These are phyloP conservation scores for Spheniscus humboldti DNA, from an alignment of 2,797 vertebrate genomes.

Conservation along the genomic window DNA sequence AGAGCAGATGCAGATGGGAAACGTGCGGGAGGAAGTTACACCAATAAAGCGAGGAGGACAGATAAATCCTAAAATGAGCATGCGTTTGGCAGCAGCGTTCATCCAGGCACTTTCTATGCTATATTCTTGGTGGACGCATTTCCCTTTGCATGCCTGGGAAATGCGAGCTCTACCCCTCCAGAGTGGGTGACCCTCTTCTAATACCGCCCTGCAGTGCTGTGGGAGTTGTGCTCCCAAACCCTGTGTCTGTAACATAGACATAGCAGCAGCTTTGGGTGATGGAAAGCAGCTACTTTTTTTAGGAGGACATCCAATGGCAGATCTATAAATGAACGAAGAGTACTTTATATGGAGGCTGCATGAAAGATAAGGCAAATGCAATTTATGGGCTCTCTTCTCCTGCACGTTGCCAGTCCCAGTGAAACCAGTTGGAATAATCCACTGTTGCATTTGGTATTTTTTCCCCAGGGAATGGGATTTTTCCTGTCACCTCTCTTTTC, in stretches of 20 bases:
- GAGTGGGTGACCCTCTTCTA: background rate
- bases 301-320: background rate
- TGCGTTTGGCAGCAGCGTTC: background rate
- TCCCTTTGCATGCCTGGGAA: background rate
- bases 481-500: background rate
- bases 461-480: background rate
- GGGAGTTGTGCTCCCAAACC: background rate
- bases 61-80: background rate
- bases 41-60: background rate
- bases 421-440: background rate
- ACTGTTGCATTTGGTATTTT: background rate
- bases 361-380: background rate
- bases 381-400: background rate
- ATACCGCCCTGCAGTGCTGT: background rate
- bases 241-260: background rate
- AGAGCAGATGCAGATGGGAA: background rate
- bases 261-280: background rate
- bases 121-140: background rate
- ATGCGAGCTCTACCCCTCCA: background rate
- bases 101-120: background rate
- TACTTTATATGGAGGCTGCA: background rate
- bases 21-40: fast-evolving
- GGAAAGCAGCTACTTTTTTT: background rate
- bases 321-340: background rate
- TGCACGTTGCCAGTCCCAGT: fast-evolving